Base-by-base conservation (phyloP, 2,113 vertebrate genomes). In the Gallinago media region DNA sequence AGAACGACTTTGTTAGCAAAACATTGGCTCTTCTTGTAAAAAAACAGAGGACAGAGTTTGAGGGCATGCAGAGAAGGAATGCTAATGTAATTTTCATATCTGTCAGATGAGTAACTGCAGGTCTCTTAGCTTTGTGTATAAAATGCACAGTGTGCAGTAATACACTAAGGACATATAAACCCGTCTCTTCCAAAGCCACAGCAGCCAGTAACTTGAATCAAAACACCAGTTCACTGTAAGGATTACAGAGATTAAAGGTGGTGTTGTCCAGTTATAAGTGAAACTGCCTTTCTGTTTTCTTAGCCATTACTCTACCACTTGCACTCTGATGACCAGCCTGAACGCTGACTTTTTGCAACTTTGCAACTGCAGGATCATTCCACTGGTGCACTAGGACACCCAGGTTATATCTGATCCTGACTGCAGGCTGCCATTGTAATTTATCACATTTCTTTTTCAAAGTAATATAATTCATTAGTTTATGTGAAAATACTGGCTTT, bases 1-100 rank as follows among this genome's bases (percentile, higher is more conserved):
- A 88, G 38, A 86, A 94, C 36, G 34, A 55, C 73, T 78, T 27
- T 75, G 84, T 90, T 85, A 94, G 95, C 87, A 68, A 97, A 97
- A 95, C 77, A 91, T 91, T 96, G 80, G 8, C 70, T 92, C 72
- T 75, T 18, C 59, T 68, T 52, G 70, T 82, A 17, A 77, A 92
- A 92, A 75, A 63, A 3, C 38, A 78, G 59, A 84, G 61, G 47
- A 34, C 19, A 81, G 34, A 2, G 0, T 17, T 22, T 63, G 66
- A 89, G 27, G 40, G 61, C 56, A 78, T 73, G 65, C 16, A 78
- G 47, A 27, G 36, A 78, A 85, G 42, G 52, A 95, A 75, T 85
- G 70, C 11, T 9, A 87, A 85, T 65, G 52, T 22, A 76, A 78
- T 89, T 92, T 84, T 78, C 42, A 3, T 42, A 59, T 81, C 80